These are phyloP conservation scores for Ormyrus labotus DNA, from an alignment of 2,888 invertebrate genomes.

Conservation along the genomic window DNA sequence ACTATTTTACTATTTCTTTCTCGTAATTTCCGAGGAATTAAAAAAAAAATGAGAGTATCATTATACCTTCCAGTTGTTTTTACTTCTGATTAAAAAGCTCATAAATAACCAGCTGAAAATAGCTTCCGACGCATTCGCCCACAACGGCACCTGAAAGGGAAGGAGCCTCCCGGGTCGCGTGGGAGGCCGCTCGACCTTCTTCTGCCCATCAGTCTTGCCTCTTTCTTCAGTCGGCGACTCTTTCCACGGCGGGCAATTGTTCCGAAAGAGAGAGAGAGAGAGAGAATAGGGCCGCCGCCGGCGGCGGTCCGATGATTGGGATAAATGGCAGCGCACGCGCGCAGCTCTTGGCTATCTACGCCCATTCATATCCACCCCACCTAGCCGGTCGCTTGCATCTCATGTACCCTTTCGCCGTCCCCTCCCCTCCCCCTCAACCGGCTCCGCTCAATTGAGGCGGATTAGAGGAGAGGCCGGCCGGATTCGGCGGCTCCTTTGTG, in stretches of 20 bases:
- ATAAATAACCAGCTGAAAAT: background rate
- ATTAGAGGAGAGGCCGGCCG: constrained; percentile 72
- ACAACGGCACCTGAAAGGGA: background rate
- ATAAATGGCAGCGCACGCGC: constrained; percentile 75
- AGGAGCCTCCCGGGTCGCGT: background rate
- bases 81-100: background rate
- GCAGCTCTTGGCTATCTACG: constrained; percentile 7
- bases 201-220: constrained; percentile 15
- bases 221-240: background rate
- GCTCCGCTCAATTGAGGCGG: constrained; percentile 71
- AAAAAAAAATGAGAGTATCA: background rate
- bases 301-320: constrained; percentile 71
- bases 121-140: no score
- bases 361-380: background rate
- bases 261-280: constrained; percentile 63
- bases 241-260: constrained; percentile 42
- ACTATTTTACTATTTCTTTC: background rate
- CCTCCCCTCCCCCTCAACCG: background rate
- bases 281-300: constrained; percentile 61
- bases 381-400: background rate
- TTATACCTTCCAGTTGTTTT: background rate
- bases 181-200: constrained; percentile 19
- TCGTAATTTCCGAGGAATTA: background rate
- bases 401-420: background rate
- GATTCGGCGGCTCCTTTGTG: constrained; percentile 74